These are phyloP conservation scores for Coboldia fuscipes DNA, from an alignment of 1,140 invertebrate species.

Conservation along the genomic window DNA sequence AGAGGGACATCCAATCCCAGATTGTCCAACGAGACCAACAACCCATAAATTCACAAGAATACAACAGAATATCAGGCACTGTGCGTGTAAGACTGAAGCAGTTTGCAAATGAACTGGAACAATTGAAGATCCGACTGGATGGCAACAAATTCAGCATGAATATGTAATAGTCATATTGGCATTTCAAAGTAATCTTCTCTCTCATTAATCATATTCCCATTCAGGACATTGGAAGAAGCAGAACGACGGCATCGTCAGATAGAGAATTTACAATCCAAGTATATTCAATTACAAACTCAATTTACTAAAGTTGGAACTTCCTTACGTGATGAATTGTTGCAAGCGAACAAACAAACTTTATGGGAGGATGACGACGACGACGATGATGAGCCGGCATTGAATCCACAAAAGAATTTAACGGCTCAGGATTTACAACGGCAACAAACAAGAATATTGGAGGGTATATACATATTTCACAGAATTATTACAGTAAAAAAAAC, in stretches of 20 bases:
- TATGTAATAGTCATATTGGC: conserved; percentile 24
- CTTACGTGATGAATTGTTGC: background rate
- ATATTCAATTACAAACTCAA: conserved; percentile 27
- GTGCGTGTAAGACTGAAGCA: conserved; percentile 38
- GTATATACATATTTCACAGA: too few relatives aligned
- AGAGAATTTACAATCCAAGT: conserved; percentile 32
- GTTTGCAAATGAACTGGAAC: conserved; percentile 30
- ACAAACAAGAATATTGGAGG: conserved; percentile 23
- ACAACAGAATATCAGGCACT: conserved; percentile 29
- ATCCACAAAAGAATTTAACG: conserved; percentile 5
- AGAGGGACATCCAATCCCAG: conserved; percentile 36
- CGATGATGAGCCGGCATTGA: conserved; percentile 2
- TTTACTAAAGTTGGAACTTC: conserved; percentile 2
- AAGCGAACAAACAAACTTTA: background rate
- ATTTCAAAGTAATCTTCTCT: background rate
- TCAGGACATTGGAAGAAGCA: conserved; percentile 33
- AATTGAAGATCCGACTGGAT: conserved; percentile 32
- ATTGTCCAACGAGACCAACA: conserved; percentile 29
- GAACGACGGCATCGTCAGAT: conserved; percentile 33
- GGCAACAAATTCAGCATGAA: conserved; percentile 20
- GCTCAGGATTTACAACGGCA: conserved; percentile 12
- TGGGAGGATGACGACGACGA: conserved; percentile 2
- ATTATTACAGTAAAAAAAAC: too few relatives aligned
- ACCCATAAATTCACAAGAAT: conserved; percentile 25
- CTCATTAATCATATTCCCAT: conserved; percentile 1